Evolutionary conservation across 1,140 invertebrate species (phyloP).

Genomic region (Spodoptera litura): DNA sequence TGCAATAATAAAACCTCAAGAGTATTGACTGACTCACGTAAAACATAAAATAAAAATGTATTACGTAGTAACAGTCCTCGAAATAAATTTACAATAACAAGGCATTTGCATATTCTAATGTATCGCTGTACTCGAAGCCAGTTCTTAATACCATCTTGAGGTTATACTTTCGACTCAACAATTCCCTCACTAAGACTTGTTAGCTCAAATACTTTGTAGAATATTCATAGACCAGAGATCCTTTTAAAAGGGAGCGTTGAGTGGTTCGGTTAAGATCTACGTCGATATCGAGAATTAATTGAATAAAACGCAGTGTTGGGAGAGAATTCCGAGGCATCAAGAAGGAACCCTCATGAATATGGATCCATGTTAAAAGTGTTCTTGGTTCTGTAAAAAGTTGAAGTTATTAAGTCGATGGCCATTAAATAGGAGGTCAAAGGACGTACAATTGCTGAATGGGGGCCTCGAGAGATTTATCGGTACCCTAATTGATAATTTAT

Average conservation of each 20-base stretch:
- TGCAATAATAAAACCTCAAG: neutral
- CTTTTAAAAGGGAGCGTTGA: conserved; percentile 68
- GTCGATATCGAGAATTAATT: conserved; percentile 80
- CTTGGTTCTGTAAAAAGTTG: conserved; percentile 69
- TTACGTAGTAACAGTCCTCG: neutral
- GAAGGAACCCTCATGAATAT: conserved; percentile 74
- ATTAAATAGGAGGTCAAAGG: conserved; percentile 56
- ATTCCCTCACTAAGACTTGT: conserved; percentile 59
- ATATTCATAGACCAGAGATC: conserved; percentile 70
- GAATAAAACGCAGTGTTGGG: conserved; percentile 76
- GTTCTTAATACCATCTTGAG: conserved; percentile 35
- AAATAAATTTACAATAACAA: conserved; percentile 40
- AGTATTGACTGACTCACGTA: neutral
- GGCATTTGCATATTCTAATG: conserved; percentile 35
- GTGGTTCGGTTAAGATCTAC: conserved; percentile 64
- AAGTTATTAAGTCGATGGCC: conserved; percentile 64
- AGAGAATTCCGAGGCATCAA: conserved; percentile 58
- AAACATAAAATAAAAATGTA: conserved; percentile 36
- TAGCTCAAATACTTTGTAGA: conserved; percentile 65
- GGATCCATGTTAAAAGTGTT: conserved; percentile 65
- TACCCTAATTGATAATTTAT: conserved; percentile 50
- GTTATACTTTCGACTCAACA: conserved; percentile 37
- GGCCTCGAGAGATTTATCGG: conserved; percentile 38
- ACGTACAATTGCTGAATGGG: conserved; percentile 47
- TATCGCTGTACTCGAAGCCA: conserved; percentile 24